These are phyloP conservation scores for Hydrophis major DNA, from an alignment of 2,797 vertebrate species.

Conservation along the genomic window DNA sequence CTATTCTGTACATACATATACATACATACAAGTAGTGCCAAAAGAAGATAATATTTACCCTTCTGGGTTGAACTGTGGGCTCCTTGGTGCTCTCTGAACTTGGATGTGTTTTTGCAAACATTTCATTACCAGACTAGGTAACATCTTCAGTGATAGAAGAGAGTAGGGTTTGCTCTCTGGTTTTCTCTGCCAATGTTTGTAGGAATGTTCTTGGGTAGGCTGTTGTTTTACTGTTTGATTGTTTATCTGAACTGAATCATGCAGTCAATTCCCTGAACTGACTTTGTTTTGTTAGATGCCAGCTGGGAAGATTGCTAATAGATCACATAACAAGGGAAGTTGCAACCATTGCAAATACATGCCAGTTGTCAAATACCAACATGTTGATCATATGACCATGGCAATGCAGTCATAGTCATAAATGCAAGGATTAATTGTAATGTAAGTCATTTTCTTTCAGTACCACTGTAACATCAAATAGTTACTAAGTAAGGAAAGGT, in stretches of 20 bases:
- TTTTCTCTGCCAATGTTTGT: background rate
- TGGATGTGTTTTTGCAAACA: background rate
- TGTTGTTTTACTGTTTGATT: background rate
- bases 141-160: background rate
- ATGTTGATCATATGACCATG: background rate
- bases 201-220: background rate
- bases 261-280: background rate
- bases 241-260: background rate
- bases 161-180: background rate
- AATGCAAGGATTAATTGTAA: background rate
- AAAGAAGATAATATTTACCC: background rate
- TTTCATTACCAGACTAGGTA: background rate
- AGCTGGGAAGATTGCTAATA: background rate
- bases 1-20: background rate
- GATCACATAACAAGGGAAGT: background rate
- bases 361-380: background rate
- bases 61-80: background rate
- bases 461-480: background rate
- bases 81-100: background rate
- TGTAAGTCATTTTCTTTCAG: background rate
- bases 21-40: background rate
- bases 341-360: background rate
- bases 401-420: too few relatives aligned
- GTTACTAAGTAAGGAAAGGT: background rate
- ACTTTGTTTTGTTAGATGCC: background rate